Evolutionary conservation across 2,888 invertebrate species (phyloP).

Genomic region (Bugula neritina): DNA sequence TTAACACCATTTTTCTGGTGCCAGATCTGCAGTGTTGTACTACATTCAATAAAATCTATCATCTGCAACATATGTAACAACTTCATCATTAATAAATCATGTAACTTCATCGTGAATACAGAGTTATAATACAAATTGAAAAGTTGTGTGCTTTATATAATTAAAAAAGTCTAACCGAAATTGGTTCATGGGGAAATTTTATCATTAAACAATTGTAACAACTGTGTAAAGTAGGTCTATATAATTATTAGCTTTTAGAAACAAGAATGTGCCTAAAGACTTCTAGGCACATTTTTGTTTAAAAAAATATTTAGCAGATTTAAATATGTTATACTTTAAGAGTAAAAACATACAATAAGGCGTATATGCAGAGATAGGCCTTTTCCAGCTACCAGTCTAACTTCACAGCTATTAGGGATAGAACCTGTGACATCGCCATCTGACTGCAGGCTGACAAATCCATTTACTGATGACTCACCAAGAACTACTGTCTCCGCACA

Average conservation of each 20-base stretch:
- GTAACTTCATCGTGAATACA: too few relatives aligned
- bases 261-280: too few relatives aligned
- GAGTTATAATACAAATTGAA: too few relatives aligned
- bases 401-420: slow-evolving; percentile 8
- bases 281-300: too few relatives aligned
- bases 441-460: background rate
- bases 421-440: background rate
- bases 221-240: too few relatives aligned
- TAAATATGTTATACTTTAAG: background rate
- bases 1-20: background rate
- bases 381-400: background rate
- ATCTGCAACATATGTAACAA: background rate
- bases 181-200: too few relatives aligned
- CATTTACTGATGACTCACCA: background rate
- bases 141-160: too few relatives aligned
- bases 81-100: too few relatives aligned
- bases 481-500: background rate
- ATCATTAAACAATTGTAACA: too few relatives aligned
- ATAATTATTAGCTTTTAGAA: too few relatives aligned
- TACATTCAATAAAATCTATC: background rate
- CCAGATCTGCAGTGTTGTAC: background rate
- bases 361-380: background rate
- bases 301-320: too few relatives aligned
- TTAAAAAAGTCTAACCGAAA: too few relatives aligned
- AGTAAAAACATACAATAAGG: background rate